Conservation (phyloP, 2,888 invertebrate genomes). For the Eristalis pertinax region DNA sequence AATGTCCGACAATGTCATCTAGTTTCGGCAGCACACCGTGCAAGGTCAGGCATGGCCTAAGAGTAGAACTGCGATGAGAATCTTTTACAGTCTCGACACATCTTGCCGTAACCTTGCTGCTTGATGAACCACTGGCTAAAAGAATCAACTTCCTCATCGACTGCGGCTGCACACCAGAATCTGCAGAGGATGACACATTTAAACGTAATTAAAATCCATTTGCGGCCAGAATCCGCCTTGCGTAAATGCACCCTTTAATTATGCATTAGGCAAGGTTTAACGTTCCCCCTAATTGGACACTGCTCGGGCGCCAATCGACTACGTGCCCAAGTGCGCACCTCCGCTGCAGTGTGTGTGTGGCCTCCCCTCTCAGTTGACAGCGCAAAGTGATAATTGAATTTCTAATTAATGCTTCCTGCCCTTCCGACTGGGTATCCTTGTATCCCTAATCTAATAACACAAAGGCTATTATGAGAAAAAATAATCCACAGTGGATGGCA, state of each 20-base stretch:
- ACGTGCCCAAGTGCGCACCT: constrained; percentile 30
- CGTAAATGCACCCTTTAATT: constrained; percentile 44
- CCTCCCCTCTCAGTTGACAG: constrained; percentile 1
- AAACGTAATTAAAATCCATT: constrained; percentile 42
- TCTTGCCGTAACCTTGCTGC: no score
- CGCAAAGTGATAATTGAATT: constrained; percentile 44
- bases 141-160: no score
- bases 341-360: neutral
- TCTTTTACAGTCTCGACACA: no score
- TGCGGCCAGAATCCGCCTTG: constrained; percentile 1
- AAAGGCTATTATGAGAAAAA: constrained; percentile 7
- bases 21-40: no score
- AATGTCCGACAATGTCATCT: no score
- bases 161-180: neutral
- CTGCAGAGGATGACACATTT: neutral
- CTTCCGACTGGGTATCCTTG: neutral
- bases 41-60: no score
- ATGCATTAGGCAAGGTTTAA: constrained; percentile 44
- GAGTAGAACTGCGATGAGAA: no score
- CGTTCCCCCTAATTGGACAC: constrained; percentile 42
- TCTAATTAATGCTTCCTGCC: constrained; percentile 19
- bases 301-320: constrained; percentile 36
- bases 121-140: no score
- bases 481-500: neutral
- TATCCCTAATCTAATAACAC: constrained; percentile 21